Conservation (phyloP, 2,888 invertebrate genomes). For the Lasiommata megera region DNA sequence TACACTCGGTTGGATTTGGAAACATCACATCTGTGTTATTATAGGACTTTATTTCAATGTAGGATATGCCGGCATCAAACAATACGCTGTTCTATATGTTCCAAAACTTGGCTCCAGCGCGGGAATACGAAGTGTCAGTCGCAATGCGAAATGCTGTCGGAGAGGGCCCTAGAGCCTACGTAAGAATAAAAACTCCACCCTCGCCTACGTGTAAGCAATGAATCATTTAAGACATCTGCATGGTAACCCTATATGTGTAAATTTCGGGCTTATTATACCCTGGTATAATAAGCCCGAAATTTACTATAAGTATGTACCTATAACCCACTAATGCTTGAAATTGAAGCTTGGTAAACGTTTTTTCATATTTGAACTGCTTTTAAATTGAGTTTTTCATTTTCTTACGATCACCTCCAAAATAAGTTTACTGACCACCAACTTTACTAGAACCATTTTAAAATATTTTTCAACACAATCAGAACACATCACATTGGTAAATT, state of each 20-base stretch:
- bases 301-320: too few species aligned
- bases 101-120: slow-evolving; percentile 85
- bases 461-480: too few species aligned
- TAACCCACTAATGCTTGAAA: too few species aligned
- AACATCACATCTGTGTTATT: neutral
- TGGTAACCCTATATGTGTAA: neutral
- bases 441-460: too few species aligned
- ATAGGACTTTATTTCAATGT: neutral
- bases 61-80: slow-evolving; percentile 89
- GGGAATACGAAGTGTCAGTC: slow-evolving; percentile 89
- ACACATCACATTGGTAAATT: neutral
- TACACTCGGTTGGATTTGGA: too few species aligned
- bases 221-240: neutral
- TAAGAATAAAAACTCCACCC: slow-evolving; percentile 85
- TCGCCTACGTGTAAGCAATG: slow-evolving; percentile 82
- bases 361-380: too few species aligned
- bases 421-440: too few species aligned
- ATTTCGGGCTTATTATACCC: too few species aligned
- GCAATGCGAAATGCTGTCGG: slow-evolving; percentile 91
- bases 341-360: too few species aligned
- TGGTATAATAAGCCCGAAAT: too few species aligned
- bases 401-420: too few species aligned
- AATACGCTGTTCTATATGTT: slow-evolving; percentile 88
- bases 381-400: too few species aligned
- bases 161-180: slow-evolving; percentile 86